A percentile compares a stretch with the other conserved stretches of the same genome.
These are phyloP conservation scores for Hemicrepidius hirtus DNA, from an alignment of 2,888 invertebrate species.

Conservation along the genomic window DNA sequence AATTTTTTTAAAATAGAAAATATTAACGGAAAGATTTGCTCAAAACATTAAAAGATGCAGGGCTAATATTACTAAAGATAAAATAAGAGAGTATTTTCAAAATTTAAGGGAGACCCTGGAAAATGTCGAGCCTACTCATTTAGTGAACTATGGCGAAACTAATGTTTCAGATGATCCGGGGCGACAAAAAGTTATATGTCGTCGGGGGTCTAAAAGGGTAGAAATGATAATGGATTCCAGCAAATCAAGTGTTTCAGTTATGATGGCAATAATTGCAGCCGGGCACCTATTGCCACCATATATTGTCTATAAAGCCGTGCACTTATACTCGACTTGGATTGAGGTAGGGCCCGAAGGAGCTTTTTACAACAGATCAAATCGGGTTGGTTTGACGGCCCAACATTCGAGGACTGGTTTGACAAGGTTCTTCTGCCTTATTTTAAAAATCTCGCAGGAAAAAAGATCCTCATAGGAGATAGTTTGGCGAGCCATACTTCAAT, in stretches of 20 bases:
- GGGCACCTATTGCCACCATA: conserved; percentile 52
- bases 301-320: conserved; percentile 51
- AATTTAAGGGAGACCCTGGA: conserved; percentile 41
- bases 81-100: conserved; percentile 46
- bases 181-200: conserved; percentile 48
- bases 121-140: conserved; percentile 35
- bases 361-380: conserved; percentile 1
- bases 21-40: conserved; percentile 36
- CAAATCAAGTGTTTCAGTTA: conserved; percentile 53
- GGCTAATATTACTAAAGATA: conserved; percentile 45
- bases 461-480: neutral
- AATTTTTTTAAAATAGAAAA: conserved; percentile 37
- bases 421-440: conserved; percentile 14
- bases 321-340: conserved; percentile 52
- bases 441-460: conserved; percentile 5
- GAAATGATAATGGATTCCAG: conserved; percentile 53
- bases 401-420: conserved; percentile 21
- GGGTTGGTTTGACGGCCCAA: conserved; percentile 9
- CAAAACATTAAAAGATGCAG: conserved; percentile 43
- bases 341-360: conserved; percentile 36
- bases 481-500: neutral
- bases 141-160: conserved; percentile 53
- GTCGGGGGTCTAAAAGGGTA: conserved; percentile 51
- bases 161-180: conserved; percentile 55
- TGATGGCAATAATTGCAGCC: conserved; percentile 49